Percentiles rank a stretch among this genome's conserved stretches.
phyloP scores from a whole-genome alignment of 2,113 vertebrate species.

The Crotophaga sulcirostris region DNA sequence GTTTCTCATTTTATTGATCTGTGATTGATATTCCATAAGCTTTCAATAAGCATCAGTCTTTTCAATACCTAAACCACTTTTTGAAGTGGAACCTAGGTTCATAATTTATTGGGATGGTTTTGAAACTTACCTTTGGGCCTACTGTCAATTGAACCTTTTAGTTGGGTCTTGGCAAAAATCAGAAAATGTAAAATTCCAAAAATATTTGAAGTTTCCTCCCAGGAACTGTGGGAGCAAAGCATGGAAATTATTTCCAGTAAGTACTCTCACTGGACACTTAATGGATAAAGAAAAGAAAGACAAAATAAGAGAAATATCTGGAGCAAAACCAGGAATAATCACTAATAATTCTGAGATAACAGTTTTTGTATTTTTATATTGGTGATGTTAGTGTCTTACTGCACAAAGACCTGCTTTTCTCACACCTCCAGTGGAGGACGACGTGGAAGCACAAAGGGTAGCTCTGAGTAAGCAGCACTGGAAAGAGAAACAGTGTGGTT shows the following conservation, averaged over 20 bases:
- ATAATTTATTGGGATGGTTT: neutral
- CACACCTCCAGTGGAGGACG: neutral
- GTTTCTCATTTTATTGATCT: neutral
- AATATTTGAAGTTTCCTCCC: neutral
- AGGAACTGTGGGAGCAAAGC: neutral
- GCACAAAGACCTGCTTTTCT: neutral
- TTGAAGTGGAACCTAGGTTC: neutral
- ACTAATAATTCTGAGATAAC: neutral
- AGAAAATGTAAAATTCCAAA: neutral
- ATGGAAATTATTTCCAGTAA: neutral
- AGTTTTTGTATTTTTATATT: neutral
- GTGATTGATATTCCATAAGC: neutral
- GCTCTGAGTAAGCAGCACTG: neutral
- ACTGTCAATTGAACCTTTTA: neutral
- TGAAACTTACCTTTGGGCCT: neutral
- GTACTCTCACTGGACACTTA: neutral
- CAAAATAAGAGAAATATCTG: neutral
- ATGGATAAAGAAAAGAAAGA: neutral
- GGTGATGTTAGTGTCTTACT: neutral
- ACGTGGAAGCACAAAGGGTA: neutral
- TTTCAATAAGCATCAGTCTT: neutral
- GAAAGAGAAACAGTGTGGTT: neutral
- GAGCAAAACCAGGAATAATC: neutral
- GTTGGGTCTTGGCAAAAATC: neutral
- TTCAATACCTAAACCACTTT: neutral